Conservation (phyloP, 2,888 invertebrate species). For the Liposcelis brunnea region DNA sequence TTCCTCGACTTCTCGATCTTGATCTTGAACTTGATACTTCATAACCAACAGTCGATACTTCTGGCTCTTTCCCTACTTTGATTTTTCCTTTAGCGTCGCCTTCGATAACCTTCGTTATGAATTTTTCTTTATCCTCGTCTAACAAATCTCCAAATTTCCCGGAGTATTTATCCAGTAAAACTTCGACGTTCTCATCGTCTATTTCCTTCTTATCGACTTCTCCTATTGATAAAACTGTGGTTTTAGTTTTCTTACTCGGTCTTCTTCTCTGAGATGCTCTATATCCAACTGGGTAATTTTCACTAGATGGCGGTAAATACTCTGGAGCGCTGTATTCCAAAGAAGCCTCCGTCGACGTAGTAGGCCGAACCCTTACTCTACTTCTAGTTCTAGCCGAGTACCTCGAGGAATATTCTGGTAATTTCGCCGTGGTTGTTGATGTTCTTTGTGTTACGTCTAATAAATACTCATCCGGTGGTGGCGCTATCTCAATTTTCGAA, state of each 20-base stretch:
- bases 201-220: slow-evolving; percentile 5
- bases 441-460: not conserved
- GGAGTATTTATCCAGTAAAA: slow-evolving; percentile 14
- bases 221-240: slow-evolving; percentile 1
- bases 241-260: not conserved
- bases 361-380: not conserved
- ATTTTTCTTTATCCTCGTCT: slow-evolving; percentile 13
- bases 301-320: no score
- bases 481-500: slow-evolving; percentile 1
- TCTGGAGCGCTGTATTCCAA: not conserved
- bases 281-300: no score
- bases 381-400: not conserved
- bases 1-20: not conserved
- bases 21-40: slow-evolving; percentile 9
- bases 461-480: not conserved
- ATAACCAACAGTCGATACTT: slow-evolving; percentile 5
- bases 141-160: slow-evolving; percentile 13
- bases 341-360: not conserved
- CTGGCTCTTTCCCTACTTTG: slow-evolving; percentile 4
- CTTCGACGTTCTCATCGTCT: slow-evolving; percentile 12
- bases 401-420: not conserved
- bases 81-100: slow-evolving; percentile 10
- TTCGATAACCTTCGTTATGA: slow-evolving; percentile 13
- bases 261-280: not conserved
- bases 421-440: not conserved